A percentile compares a stretch with the other conserved stretches of the same genome.
phyloP scores from a whole-genome alignment of 2,888 invertebrate genomes.

The Drosophila fungiperda region DNA sequence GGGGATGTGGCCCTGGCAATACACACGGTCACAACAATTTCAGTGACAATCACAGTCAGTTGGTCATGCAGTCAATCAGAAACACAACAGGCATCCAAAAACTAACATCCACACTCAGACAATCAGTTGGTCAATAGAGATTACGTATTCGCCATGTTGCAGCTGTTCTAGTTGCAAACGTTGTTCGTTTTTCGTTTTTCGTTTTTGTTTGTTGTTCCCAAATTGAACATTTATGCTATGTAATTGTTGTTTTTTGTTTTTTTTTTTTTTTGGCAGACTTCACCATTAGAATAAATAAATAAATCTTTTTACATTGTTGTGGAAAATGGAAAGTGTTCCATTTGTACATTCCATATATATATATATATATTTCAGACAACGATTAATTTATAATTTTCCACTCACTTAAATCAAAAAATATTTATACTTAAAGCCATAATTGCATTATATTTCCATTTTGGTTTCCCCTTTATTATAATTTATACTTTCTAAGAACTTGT shows the following conservation, averaged over 20 bases:
- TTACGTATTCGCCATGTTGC: constrained; percentile 49
- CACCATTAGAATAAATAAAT: constrained; percentile 9
- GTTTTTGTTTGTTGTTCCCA: constrained; percentile 21
- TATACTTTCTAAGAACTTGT: not conserved
- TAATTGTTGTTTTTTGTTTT: constrained; percentile 27
- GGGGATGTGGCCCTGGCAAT: constrained; percentile 11
- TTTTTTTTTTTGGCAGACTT: constrained; percentile 4
- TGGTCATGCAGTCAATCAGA: constrained; percentile 46
- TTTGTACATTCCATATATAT: not conserved
- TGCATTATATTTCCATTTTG: not conserved
- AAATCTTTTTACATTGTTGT: not conserved
- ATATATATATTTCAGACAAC: not conserved
- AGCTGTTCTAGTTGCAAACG: not conserved
- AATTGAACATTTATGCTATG: constrained; percentile 34
- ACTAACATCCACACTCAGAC: constrained; percentile 8
- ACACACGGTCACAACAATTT: constrained; percentile 3
- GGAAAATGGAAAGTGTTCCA: constrained; percentile 7
- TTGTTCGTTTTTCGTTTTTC: not conserved
- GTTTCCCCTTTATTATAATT: not conserved
- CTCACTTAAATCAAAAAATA: not conserved
- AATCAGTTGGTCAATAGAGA: constrained; percentile 47
- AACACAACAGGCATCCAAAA: constrained; percentile 17
- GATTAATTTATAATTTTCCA: not conserved
- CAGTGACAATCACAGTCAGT: constrained; percentile 29
- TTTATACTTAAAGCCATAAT: not conserved